Conservation (phyloP, 2,113 vertebrate genomes). For the Oncorhynchus gorbuscha region DNA sequence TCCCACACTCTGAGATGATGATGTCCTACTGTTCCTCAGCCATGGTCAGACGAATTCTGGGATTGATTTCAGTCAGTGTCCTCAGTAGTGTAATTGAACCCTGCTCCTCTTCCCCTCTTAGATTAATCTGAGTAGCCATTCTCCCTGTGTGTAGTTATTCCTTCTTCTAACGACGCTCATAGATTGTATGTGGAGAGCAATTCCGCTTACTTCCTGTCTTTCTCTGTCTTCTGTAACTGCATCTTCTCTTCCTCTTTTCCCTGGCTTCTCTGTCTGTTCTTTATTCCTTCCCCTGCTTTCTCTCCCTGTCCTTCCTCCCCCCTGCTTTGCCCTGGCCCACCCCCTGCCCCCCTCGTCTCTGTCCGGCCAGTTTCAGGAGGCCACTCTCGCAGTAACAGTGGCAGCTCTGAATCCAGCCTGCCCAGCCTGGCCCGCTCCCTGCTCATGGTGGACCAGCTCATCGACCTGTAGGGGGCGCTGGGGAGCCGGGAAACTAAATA, state of each 20-base stretch:
- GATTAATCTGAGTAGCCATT: neutral
- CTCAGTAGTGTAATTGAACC: neutral
- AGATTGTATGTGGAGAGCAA: neutral
- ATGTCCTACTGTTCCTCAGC: neutral
- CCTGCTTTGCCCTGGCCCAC: neutral
- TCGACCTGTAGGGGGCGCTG: constrained; percentile 89
- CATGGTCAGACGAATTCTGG: neutral
- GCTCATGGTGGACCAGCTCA: constrained; percentile 99
- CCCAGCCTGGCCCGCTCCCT: constrained; percentile 98
- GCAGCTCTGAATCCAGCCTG: constrained; percentile 97
- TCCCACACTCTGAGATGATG: neutral
- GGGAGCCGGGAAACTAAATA: constrained; percentile 62
- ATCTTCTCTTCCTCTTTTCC: neutral
- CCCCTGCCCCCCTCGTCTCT: constrained; percentile 21
- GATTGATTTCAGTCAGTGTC: neutral
- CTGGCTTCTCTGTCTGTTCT: constrained; percentile 18
- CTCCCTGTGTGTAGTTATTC: no score
- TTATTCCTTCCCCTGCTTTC: constrained; percentile 55
- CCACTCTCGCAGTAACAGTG: constrained; percentile 99
- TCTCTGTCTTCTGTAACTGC: neutral
- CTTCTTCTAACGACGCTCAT: no score
- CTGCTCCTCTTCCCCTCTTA: neutral
- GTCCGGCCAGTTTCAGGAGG: constrained; percentile 82
- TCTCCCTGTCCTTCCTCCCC: constrained; percentile 53
- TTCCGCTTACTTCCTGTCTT: neutral